Evolutionary conservation across 2,888 invertebrate species (phyloP), one percentile per base, ranked within the genome.

Genomic region (Dryobotodes eremita): DNA sequence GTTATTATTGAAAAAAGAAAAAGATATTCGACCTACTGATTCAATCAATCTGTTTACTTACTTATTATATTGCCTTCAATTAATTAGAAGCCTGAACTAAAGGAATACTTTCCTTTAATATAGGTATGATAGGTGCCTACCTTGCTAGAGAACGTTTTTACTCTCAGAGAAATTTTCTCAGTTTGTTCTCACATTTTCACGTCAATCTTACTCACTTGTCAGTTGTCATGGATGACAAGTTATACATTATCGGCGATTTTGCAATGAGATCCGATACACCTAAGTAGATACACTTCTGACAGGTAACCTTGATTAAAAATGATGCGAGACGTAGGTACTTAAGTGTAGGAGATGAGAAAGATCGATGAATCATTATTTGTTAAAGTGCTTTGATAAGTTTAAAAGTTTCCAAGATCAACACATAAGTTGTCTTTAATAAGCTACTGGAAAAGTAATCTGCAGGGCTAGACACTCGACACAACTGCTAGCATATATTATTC

Each of bases 221-320:
- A 79, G 46, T 78, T 80, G 80, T 72, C 72, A 66, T 36, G 69
- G 72, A 70, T 84, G 82, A 73, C 80, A 84, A 73, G 84, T 84
- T 72, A 2, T 42, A 84, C 55, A 84, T 73, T 82, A 73, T 61
- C 46, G 50, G 55, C 36, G n/a, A n/a, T n/a, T n/a, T 50, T 55
- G 55, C 55, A 20, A 55, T 70, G 78, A 61, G 17, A 61, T 53
- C 17, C 36, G 31, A 61, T 84, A 65, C 23, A 6, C 5, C 42
- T 42, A 61, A 69, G 20, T 42, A 53, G 17, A 59, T 53, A 66
- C 23, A 15, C 53, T 53, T 78, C 36, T 42, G 42, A 57, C 15
- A 42, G 77, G n/a, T 55, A 46, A 55, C 36, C 62, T 71, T 64
- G 48, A 46, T 31, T 20, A 26, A 57, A 15, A 59, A 53, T 17